These are phyloP conservation scores for Drosophila limbata DNA, from an alignment of 2,888 invertebrate genomes.

Conservation along the genomic window DNA sequence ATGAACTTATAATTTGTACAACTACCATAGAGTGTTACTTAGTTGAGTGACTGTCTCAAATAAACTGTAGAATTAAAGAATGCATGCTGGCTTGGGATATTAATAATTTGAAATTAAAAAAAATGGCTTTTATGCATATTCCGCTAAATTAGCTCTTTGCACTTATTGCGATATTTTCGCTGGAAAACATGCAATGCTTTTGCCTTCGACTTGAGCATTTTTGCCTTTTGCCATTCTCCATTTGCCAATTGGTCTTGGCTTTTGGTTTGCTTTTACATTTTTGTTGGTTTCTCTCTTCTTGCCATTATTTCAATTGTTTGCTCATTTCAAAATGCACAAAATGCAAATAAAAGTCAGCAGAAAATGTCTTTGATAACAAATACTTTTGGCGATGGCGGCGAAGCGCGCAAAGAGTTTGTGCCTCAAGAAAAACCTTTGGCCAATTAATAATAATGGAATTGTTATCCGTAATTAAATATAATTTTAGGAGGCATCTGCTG, in stretches of 20 bases:
- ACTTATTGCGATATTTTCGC: slow-evolving; percentile 30
- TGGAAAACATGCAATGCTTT: slow-evolving; percentile 35
- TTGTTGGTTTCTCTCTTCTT: slow-evolving; percentile 20
- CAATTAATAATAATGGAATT: slow-evolving; percentile 24
- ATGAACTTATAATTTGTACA: not conserved
- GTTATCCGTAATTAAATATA: slow-evolving; percentile 22
- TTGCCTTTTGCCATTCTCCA: slow-evolving; percentile 2
- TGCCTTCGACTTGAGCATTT: slow-evolving; percentile 10
- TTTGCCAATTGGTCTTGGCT: slow-evolving; percentile 15
- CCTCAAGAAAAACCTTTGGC: slow-evolving; percentile 18
- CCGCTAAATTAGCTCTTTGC: slow-evolving; percentile 31
- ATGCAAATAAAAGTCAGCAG: slow-evolving; percentile 67
- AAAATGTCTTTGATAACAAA: slow-evolving; percentile 68
- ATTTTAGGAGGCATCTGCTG: slow-evolving; percentile 2
- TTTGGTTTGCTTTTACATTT: slow-evolving; percentile 27
- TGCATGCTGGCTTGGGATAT: slow-evolving; percentile 42
- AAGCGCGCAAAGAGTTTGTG: slow-evolving; percentile 67
- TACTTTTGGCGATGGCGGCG: slow-evolving; percentile 33
- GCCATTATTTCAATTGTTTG: slow-evolving; percentile 74
- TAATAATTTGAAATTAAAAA: slow-evolving; percentile 24
- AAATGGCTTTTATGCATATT: slow-evolving; percentile 26
- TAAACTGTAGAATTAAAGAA: slow-evolving; percentile 3
- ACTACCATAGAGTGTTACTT: too few relatives aligned
- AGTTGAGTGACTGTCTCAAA: not conserved
- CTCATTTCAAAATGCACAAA: slow-evolving; percentile 69